Evolutionary conservation across 2,888 invertebrate species (phyloP), one percentile per base, ranked within the genome.

Genomic region (Rhodophaea formosa): DNA sequence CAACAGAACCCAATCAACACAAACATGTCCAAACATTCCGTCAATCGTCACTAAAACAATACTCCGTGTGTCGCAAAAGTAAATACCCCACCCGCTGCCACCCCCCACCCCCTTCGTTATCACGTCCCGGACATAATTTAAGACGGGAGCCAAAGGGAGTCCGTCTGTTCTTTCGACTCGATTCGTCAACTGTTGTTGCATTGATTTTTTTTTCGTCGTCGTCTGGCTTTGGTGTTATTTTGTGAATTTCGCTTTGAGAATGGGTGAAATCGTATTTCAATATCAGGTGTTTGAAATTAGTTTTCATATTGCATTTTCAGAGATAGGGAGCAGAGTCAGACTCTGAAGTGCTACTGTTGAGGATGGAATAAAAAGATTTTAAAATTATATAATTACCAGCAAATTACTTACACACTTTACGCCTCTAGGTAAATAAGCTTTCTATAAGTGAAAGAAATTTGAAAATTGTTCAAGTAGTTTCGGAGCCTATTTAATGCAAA

Each of bases 41-140:
- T 55, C 54, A 56, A 46, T 46, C 39, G 56, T 49, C 56, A 49
- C 47, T 56, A 43, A 56, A 56, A 56, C 56, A 56, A 56, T 56
- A 56, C 56, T 7, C 45, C 49, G 49, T 56, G 74, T 72, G 74
- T 75, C 77, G 75, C 76, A 68, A 75, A 76, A 81, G 82, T 81
- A 83, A 82, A 84, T 78, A 79, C 62, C 67, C 62, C 72, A 60
- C 64, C 59, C 62, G 60, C 57, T 63, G 56, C 53, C 57, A 61
- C 64, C 60, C 30, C 23, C 59, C 46, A 57, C 56, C 61, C 57
- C 49, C 62, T 76, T 83, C 84, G 86, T 86, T 86, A 88, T 86
- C 89, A 89, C 89, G 88, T 87, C 75, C 84, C 79, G 83, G 81
- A 88, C 86, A 88, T 89, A 86, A 88, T 88, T 89, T 88, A 88